These are phyloP conservation scores for Enteromius fasciolatus DNA, from an alignment of 2,797 vertebrate species.

Conservation along the genomic window DNA sequence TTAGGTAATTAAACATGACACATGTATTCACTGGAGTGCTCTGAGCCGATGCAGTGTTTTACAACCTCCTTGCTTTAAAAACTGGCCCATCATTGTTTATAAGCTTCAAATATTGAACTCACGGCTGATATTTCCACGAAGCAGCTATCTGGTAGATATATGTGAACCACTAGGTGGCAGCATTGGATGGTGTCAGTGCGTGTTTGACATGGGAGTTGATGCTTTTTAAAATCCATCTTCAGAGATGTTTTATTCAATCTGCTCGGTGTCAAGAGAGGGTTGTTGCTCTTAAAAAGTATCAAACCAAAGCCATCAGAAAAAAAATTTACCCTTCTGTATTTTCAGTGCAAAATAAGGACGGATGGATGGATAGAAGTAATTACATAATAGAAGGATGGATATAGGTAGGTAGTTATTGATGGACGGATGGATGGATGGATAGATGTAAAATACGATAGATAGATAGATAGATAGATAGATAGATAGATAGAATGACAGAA, in stretches of 20 bases:
- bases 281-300: background rate
- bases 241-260: conserved; percentile 39
- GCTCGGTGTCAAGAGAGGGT: conserved; percentile 8
- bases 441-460: background rate
- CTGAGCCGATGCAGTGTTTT: background rate
- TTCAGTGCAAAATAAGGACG: background rate
- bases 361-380: background rate
- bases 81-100: background rate
- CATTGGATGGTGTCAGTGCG: conserved; percentile 55
- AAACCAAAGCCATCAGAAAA: background rate
- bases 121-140: background rate
- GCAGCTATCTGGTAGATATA: conserved; percentile 56
- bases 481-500: no score
- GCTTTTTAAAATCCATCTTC: conserved; percentile 61
- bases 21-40: conserved; percentile 17
- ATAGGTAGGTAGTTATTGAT: background rate
- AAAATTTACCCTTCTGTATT: background rate
- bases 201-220: background rate
- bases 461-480: background rate
- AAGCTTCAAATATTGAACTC: background rate
- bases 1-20: conserved; percentile 71
- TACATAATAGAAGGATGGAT: background rate
- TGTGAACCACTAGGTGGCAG: conserved; percentile 68
- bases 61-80: background rate
- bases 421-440: background rate